Evolutionary conservation across 2,113 vertebrate genomes (phyloP).

Genomic region (Thymallus thymallus): DNA sequence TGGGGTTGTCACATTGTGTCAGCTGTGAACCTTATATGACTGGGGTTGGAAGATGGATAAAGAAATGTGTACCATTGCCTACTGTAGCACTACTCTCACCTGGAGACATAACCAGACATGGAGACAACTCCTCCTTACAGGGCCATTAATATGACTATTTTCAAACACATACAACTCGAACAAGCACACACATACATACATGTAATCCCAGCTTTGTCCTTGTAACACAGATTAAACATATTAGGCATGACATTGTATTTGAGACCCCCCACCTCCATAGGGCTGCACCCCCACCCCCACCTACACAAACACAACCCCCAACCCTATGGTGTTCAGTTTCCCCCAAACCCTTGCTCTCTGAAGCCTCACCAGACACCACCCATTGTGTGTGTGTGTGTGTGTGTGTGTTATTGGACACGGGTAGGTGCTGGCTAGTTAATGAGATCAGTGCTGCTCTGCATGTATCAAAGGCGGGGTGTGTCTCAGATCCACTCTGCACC

Average conservation of each 20-base stretch:
- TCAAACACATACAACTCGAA: neutral
- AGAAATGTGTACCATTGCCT: neutral
- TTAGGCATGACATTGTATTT: neutral
- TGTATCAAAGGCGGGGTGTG: neutral
- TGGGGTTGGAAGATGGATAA: too few relatives aligned
- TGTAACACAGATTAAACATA: neutral
- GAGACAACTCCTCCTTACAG: too few relatives aligned
- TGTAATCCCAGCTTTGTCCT: neutral
- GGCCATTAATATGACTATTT: too few relatives aligned
- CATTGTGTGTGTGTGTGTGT: neutral
- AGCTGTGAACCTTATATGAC: neutral
- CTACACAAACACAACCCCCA: neutral
- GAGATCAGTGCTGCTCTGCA: too few relatives aligned
- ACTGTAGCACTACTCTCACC: neutral
- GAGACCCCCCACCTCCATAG: neutral
- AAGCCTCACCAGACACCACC: neutral
- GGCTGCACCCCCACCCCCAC: neutral
- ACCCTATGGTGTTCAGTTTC: neutral
- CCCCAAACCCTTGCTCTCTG: neutral
- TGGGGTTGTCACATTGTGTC: constrained; percentile 21
- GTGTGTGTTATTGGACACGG: too few relatives aligned
- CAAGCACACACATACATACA: neutral
- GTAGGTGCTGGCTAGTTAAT: too few relatives aligned
- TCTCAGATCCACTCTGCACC: neutral
- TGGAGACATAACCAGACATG: too few relatives aligned